A percentile compares a stretch with the other conserved stretches of the same genome.
Conservation (phyloP, 1,140 invertebrate genomes). For the Aradophagus sp. region DNA sequence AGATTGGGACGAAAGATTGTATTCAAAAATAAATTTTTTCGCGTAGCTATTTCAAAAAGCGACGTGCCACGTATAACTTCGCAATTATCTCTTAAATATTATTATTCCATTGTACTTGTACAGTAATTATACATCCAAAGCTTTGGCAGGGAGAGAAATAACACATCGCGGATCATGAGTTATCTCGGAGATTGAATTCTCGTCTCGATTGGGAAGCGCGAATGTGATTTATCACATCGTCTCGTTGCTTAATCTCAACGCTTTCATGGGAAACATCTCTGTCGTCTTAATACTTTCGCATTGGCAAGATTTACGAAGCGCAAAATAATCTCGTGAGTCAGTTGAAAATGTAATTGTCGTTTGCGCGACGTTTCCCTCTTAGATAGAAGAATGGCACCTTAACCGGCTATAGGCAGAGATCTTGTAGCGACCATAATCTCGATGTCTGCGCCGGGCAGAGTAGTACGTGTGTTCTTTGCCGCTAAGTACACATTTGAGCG, state of each 20-base stretch:
- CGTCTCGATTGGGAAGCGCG: conserved; percentile 1
- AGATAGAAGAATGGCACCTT: conserved; percentile 8
- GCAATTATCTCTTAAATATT: conserved; percentile 17
- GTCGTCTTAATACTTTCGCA: conserved; percentile 8
- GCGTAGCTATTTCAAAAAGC: conserved; percentile 3
- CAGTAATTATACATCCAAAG: conserved; percentile 28
- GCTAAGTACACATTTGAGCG: conserved; percentile 34
- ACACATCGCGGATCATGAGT: conserved; percentile 5
- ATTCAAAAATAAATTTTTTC: neutral
- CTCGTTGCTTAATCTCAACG: conserved; percentile 19
- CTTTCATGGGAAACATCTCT: conserved; percentile 20
- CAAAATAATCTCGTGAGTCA: conserved; percentile 13
- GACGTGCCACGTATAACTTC: conserved; percentile 2
- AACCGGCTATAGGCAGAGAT: conserved; percentile 10
- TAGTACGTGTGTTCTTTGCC: conserved; percentile 19
- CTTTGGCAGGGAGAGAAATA: conserved; percentile 12
- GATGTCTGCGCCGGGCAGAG: conserved; percentile 11
- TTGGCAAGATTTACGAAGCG: conserved; percentile 9
- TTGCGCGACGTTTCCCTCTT: conserved; percentile 17
- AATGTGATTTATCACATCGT: conserved; percentile 33
- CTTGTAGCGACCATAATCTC: conserved; percentile 21
- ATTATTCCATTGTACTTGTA: conserved; percentile 12
- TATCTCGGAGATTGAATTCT: conserved; percentile 18
- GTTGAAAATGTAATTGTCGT: conserved; percentile 42
- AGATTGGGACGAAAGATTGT: conserved; percentile 5